Evolutionary conservation across 2,797 vertebrate genomes (phyloP).

Genomic region (Pogonophryne albipinna): DNA sequence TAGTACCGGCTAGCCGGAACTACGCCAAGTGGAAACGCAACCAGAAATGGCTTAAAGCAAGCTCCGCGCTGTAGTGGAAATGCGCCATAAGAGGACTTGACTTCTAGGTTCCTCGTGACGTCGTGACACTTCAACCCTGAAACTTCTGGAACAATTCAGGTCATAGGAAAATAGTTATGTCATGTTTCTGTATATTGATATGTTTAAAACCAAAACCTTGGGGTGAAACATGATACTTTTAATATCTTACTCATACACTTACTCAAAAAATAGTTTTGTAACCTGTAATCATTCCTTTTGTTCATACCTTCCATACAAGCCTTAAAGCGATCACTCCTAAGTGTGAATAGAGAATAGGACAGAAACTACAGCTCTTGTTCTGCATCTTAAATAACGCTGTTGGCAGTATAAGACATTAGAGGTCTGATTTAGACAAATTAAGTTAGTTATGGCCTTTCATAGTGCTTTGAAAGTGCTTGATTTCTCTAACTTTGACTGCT

Average conservation of each 20-base stretch:
- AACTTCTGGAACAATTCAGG: not conserved
- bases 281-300: not conserved
- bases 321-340: not conserved
- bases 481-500: not conserved
- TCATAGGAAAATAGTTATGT: not conserved
- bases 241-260: not conserved
- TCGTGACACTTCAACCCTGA: not conserved
- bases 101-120: not conserved
- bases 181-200: too few relatives aligned
- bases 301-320: not conserved
- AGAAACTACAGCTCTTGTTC: not conserved
- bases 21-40: too few relatives aligned
- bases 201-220: too few relatives aligned
- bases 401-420: not conserved
- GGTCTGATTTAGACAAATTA: not conserved
- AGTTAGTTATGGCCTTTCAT: not conserved
- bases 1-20: too few relatives aligned
- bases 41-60: too few relatives aligned
- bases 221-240: too few relatives aligned
- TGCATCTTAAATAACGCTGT: not conserved
- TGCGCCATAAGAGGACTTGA: too few relatives aligned
- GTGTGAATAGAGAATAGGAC: not conserved
- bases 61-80: too few relatives aligned
- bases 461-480: not conserved
- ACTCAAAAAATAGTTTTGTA: not conserved